Conservation (phyloP, 2,797 vertebrate genomes). For the Benthosema pterotum region DNA sequence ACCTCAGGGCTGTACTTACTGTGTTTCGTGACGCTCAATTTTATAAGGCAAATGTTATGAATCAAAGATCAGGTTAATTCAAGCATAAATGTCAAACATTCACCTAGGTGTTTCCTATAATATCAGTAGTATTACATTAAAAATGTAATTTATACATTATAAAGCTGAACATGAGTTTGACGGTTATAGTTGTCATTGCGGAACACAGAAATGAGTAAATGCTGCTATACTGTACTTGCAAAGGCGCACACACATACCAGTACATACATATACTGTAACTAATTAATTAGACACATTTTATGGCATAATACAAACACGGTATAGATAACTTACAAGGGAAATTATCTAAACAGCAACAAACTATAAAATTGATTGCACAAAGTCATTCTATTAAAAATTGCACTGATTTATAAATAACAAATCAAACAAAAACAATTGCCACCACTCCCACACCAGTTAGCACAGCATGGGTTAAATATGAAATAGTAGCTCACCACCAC, state of each 20-base stretch:
- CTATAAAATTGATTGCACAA: slow-evolving; percentile 1
- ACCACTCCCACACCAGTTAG: slow-evolving; percentile 41
- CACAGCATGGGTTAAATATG: slow-evolving; percentile 12
- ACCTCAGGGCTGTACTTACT: slow-evolving; percentile 19
- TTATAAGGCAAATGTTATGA: slow-evolving; percentile 1
- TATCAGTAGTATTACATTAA: too few species aligned
- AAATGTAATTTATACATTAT: slow-evolving; percentile 7
- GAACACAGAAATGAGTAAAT: too few species aligned
- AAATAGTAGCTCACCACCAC: neutral
- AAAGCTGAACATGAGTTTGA: slow-evolving; percentile 2
- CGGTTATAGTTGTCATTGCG: too few species aligned
- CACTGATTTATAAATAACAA: slow-evolving; percentile 11
- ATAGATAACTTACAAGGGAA: neutral
- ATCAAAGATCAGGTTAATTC: neutral
- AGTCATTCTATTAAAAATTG: slow-evolving; percentile 23
- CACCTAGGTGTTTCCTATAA: neutral
- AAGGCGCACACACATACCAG: slow-evolving; percentile 20
- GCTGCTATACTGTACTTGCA: slow-evolving; percentile 35
- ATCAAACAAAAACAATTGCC: slow-evolving; percentile 24
- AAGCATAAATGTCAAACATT: neutral
- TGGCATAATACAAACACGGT: slow-evolving; percentile 9
- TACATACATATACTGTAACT: neutral
- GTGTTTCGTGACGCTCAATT: slow-evolving; percentile 6
- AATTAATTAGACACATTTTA: slow-evolving; percentile 1
- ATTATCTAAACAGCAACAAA: slow-evolving; percentile 2